Percentiles rank a stretch among this genome's conserved stretches.
These are phyloP conservation scores for Xestia rhomboidea DNA, from an alignment of 2,888 invertebrate species.

Conservation along the genomic window DNA sequence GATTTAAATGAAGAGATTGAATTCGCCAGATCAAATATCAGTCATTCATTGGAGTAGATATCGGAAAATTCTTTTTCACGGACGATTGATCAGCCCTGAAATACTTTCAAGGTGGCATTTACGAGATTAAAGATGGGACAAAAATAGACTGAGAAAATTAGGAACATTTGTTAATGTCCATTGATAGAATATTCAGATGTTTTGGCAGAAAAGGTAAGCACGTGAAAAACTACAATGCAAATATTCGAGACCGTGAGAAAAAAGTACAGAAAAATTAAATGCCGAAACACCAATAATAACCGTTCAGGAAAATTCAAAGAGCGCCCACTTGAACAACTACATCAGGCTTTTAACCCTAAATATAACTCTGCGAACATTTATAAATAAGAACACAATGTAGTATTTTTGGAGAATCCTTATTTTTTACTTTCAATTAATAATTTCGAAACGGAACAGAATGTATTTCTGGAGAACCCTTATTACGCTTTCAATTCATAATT, in stretches of 20 bases:
- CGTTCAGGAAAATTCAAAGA: constrained; percentile 35
- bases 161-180: background rate
- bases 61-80: constrained; percentile 67
- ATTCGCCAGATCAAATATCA: constrained; percentile 57
- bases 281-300: background rate
- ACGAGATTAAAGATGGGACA: constrained; percentile 34
- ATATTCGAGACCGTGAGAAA: background rate
- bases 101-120: constrained; percentile 41
- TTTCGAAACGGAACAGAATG: background rate
- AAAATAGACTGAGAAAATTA: constrained; percentile 39
- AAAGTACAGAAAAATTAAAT: background rate
- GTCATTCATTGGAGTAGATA: constrained; percentile 58
- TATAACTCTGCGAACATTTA: constrained; percentile 1
- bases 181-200: background rate
- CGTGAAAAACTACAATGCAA: background rate
- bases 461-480: constrained; percentile 11
- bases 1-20: constrained; percentile 45
- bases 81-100: constrained; percentile 55
- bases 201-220: constrained; percentile 6
- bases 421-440: background rate
- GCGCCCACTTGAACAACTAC: constrained; percentile 33
- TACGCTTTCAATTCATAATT: background rate
- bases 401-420: constrained; percentile 15
- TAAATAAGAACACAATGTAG: constrained; percentile 15
- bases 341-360: constrained; percentile 41